Conservation (phyloP, 2,888 invertebrate species). For the Branchinecta sandiegonensis region DNA sequence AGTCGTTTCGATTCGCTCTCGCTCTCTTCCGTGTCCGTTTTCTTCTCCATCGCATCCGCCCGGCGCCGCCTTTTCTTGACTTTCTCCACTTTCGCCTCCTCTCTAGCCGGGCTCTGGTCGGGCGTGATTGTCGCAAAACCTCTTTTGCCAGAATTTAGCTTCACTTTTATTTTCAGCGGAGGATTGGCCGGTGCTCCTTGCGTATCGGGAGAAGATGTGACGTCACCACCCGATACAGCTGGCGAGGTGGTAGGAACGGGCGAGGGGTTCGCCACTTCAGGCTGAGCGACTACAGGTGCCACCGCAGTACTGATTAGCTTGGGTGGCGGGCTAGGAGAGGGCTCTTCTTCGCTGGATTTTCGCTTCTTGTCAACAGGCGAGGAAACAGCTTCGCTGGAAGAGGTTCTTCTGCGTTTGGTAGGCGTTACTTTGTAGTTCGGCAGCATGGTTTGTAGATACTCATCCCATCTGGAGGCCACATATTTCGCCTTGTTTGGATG, state of each 20-base stretch:
- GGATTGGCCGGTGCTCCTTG: conserved; percentile 1
- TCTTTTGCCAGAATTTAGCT: conserved; percentile 5
- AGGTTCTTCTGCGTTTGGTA: background rate
- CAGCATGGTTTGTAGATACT: conserved; percentile 40
- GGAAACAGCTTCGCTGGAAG: background rate
- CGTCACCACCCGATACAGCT: conserved; percentile 1
- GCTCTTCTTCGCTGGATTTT: background rate
- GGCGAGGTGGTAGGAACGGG: conserved; percentile 3
- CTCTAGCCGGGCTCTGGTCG: background rate
- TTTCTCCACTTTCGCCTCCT: background rate
- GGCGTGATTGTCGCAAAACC: conserved; percentile 10
- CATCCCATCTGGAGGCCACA: conserved; percentile 45
- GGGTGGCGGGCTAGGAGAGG: conserved; percentile 46
- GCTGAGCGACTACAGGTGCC: conserved; percentile 18
- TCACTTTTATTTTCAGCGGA: conserved; percentile 10
- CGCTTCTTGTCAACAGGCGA: background rate
- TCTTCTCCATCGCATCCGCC: background rate
- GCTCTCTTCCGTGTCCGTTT: conserved; percentile 14
- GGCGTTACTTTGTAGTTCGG: conserved; percentile 21
- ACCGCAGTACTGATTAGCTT: background rate
- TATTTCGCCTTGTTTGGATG: conserved; percentile 54
- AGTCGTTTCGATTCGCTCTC: background rate
- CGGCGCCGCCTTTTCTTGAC: background rate
- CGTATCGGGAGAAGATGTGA: background rate
- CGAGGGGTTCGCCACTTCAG: conserved; percentile 13